These are phyloP conservation scores for Andrena trimmerana DNA, from an alignment of 2,888 invertebrate genomes.

Conservation along the genomic window DNA sequence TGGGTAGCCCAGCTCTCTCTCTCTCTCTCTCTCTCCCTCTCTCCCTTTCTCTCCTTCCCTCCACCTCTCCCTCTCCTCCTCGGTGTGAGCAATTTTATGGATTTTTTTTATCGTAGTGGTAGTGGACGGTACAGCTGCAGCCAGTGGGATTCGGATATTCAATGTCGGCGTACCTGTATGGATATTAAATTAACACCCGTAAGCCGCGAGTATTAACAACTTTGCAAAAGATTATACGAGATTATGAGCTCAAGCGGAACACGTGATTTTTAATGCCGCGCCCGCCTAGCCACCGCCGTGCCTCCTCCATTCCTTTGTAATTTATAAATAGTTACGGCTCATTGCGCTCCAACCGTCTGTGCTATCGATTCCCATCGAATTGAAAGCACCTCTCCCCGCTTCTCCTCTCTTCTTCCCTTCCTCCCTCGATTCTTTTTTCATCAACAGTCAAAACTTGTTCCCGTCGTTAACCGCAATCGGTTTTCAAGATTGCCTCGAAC, in stretches of 20 bases:
- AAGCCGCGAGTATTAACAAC: constrained; percentile 85
- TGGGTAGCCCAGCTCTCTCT: constrained; percentile 52
- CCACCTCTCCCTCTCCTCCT: constrained; percentile 13
- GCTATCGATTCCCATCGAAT: constrained; percentile 63
- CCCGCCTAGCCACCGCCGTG: constrained; percentile 72
- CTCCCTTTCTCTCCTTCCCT: neutral
- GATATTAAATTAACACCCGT: constrained; percentile 86
- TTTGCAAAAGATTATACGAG: constrained; percentile 86
- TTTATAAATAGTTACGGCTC: constrained; percentile 77
- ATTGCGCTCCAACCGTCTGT: constrained; percentile 49
- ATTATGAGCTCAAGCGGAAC: constrained; percentile 85
- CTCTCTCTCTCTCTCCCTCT: constrained; percentile 20
- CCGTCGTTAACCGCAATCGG: constrained; percentile 33
- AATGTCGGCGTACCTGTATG: constrained; percentile 85
- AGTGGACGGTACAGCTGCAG: constrained; percentile 76
- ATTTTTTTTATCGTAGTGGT: constrained; percentile 82
- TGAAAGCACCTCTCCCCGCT: constrained; percentile 41
- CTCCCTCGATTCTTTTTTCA: neutral
- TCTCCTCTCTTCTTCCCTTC: neutral
- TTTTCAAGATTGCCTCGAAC: constrained; percentile 25
- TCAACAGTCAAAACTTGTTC: constrained; percentile 16
- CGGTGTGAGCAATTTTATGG: constrained; percentile 81
- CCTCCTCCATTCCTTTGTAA: constrained; percentile 71
- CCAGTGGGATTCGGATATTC: constrained; percentile 85
- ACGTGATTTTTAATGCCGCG: constrained; percentile 85